These are phyloP conservation scores for Siderastrea siderea DNA, from an alignment of 92 coral and sea anemone species.

Conservation along the genomic window DNA sequence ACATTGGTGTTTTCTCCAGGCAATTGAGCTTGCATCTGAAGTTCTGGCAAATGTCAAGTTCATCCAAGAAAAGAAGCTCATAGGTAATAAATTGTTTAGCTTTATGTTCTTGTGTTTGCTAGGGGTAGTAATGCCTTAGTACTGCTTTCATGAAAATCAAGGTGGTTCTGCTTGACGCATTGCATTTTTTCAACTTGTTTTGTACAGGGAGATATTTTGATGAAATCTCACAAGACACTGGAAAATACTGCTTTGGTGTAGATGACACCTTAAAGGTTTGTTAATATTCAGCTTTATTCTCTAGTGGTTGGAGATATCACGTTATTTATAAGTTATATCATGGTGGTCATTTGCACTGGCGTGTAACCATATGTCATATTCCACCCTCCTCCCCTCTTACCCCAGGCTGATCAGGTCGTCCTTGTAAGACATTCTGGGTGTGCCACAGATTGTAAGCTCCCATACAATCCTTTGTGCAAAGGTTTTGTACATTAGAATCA, in stretches of 20 bases:
- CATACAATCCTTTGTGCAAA: no score
- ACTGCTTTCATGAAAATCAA: background rate
- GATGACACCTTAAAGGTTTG: constrained; percentile 95
- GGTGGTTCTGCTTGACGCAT: background rate
- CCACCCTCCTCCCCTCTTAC: no score
- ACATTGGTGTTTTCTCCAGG: constrained; percentile 63
- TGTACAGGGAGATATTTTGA: constrained; percentile 94
- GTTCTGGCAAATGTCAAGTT: constrained; percentile 98
- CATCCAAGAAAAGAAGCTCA: constrained; percentile 98
- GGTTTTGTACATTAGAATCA: no score
- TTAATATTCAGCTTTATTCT: background rate
- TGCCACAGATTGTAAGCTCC: no score
- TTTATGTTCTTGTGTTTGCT: background rate
- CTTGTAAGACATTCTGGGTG: no score
- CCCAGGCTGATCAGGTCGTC: no score
- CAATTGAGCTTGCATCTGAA: constrained; percentile 97
- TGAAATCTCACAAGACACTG: constrained; percentile 99
- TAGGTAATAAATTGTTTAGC: constrained; percentile 65
- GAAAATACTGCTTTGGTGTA: constrained; percentile 98
- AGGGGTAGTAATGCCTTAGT: background rate
- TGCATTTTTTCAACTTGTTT: background rate
- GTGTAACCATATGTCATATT: no score
- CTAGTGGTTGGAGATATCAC: no score
- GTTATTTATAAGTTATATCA: no score
- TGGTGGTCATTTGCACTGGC: no score